Conservation (phyloP, 2,797 vertebrate genomes). For the Anguilla megastoma region DNA sequence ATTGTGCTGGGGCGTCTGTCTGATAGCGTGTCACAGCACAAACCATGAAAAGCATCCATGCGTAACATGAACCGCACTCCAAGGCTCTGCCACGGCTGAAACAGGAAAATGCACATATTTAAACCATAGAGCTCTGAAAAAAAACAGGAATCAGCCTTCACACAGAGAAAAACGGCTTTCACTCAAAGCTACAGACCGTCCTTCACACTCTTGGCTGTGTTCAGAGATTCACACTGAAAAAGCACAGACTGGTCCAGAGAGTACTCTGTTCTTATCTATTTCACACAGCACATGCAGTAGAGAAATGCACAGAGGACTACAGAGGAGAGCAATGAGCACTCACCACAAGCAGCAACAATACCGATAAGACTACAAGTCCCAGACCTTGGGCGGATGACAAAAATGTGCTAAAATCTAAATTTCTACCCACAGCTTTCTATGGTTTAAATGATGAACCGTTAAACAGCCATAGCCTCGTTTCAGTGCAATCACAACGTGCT, state of each 20-base stretch:
- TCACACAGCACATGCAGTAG: slow-evolving; percentile 15
- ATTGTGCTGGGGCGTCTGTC: background rate
- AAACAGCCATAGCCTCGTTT: background rate
- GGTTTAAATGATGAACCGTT: background rate
- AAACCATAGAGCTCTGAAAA: background rate
- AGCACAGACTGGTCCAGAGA: background rate
- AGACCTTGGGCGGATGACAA: background rate
- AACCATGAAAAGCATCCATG: background rate
- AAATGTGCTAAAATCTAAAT: slow-evolving; percentile 19
- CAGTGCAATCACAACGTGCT: background rate
- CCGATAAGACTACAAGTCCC: background rate
- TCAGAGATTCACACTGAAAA: slow-evolving; percentile 15
- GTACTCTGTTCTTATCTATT: slow-evolving; percentile 29
- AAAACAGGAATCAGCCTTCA: background rate
- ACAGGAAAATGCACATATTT: background rate
- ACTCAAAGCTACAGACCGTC: background rate
- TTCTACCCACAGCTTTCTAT: background rate
- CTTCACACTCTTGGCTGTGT: background rate
- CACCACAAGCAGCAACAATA: background rate
- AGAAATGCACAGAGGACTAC: background rate
- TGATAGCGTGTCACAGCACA: background rate
- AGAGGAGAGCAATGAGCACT: background rate
- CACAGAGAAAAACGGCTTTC: background rate
- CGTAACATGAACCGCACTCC: background rate
- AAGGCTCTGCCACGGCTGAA: background rate